Base-by-base conservation (phyloP, 1,140 invertebrate species). In the Euschistus heros region DNA sequence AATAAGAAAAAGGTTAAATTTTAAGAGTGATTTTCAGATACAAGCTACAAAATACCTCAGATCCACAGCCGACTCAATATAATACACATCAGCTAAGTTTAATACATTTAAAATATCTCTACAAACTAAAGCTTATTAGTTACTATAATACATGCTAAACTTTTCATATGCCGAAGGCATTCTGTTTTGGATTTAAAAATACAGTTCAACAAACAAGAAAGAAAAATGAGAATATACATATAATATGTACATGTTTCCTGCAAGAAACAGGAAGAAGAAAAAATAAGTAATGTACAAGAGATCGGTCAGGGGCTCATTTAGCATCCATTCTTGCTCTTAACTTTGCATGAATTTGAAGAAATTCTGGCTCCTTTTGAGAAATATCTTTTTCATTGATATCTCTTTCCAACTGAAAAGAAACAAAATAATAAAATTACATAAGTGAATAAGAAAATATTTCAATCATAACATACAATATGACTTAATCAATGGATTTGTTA, bases 281-380 rank as follows among this genome's bases (percentile, higher is more conserved):
- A 57, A 27, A 15, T 10, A 57, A 57, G 18, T 22, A 57, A 20
- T 57, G 4, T 57, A 57, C 54, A 57, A 57, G 54, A 57, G 54
- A 57, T 57, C 24, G 14, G 15, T 33, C 2, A 37, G n/a, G 26
- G 5, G 13, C 33, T 66, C 68, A 74, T 67, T 75, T 73, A 55
- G 72, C 68, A 14, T 75, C 74, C 74, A 76, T 74, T 70, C 71
- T 72, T 18, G 75, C 76, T 66, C 76, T 72, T 15, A 79, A 70
- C 72, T 76, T 77, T 47, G 77, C 77, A 65, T 79, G 77, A 18
- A 79, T 74, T 63, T 76, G 71, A 17, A 77, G 66, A 65, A 79
- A 79, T 70, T 79, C 77, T 18, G 74, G 72, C 67, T 73, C 70
- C 37, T 71, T 70, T 18, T 69, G 54, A 13, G 37, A 37, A 59